phyloP scores from a whole-genome alignment of 2,113 vertebrate genomes.

The Macquaria australasica region DNA sequence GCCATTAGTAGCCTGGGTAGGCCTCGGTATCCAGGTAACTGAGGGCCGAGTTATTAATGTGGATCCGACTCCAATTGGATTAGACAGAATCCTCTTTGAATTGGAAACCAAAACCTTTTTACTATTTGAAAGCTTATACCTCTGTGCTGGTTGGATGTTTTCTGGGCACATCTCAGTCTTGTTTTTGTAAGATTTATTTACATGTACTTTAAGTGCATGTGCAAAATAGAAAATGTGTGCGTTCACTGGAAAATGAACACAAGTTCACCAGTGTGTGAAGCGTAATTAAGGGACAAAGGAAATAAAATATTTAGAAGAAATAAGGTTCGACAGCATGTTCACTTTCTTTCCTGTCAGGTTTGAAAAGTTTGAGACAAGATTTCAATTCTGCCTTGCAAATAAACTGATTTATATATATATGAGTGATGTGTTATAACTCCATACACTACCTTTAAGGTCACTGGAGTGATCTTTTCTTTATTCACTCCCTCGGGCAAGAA shows the following conservation, averaged over 20 bases:
- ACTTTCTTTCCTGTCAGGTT: background rate
- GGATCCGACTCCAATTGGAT: slow-evolving; percentile 77
- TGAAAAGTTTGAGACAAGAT: slow-evolving; percentile 8
- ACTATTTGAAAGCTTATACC: slow-evolving; percentile 57
- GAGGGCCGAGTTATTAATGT: slow-evolving; percentile 65
- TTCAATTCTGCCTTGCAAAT: background rate
- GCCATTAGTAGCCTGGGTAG: slow-evolving; percentile 54
- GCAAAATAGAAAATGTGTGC: background rate
- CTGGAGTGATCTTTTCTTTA: slow-evolving; percentile 96
- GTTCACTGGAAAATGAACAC: background rate
- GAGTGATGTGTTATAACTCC: background rate
- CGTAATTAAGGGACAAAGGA: background rate
- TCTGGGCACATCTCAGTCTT: background rate
- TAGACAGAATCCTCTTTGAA: slow-evolving; percentile 81
- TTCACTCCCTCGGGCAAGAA: slow-evolving; percentile 98
- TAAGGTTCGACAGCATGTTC: background rate
- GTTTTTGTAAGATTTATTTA: background rate
- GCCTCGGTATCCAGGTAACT: slow-evolving; percentile 68
- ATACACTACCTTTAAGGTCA: slow-evolving; percentile 93
- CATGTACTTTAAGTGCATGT: background rate
- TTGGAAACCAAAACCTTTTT: slow-evolving; percentile 70
- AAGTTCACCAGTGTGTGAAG: background rate
- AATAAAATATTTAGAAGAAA: background rate
- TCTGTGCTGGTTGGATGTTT: slow-evolving; percentile 1
- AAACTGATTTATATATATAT: background rate